Evolutionary conservation across 1,140 invertebrate genomes (phyloP).

Genomic region (Anastrepha obliqua): DNA sequence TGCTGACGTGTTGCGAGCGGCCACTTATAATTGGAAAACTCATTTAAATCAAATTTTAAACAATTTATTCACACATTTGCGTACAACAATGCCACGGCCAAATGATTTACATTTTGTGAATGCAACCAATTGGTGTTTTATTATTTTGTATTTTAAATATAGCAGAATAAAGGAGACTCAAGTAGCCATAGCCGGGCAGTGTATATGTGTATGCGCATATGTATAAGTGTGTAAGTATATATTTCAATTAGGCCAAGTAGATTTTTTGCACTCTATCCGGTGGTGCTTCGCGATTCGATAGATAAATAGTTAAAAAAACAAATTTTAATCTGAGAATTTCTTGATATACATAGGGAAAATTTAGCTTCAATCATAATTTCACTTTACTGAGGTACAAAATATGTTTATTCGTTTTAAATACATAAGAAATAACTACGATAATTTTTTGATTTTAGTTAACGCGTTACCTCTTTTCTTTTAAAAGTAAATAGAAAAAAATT

Average conservation of each 20-base stretch:
- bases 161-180: not conserved
- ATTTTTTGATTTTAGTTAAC: no score
- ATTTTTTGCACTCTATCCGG: not conserved
- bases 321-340: no score
- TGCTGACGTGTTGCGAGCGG: not conserved
- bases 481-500: no score
- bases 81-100: not conserved
- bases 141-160: not conserved
- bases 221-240: not conserved
- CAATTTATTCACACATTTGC: not conserved
- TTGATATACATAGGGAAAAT: no score
- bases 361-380: no score
- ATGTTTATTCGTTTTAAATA: no score
- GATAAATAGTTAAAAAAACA: no score
- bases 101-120: constrained; percentile 3
- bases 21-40: constrained; percentile 2
- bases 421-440: no score
- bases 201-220: not conserved
- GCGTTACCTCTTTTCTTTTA: no score
- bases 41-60: constrained; percentile 3
- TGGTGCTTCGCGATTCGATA: no score
- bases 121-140: not conserved
- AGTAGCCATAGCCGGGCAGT: no score
- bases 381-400: no score
- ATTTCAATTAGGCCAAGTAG: not conserved